Base-by-base conservation (phyloP, 2,113 vertebrate genomes). In the Gavialis gangeticus region DNA sequence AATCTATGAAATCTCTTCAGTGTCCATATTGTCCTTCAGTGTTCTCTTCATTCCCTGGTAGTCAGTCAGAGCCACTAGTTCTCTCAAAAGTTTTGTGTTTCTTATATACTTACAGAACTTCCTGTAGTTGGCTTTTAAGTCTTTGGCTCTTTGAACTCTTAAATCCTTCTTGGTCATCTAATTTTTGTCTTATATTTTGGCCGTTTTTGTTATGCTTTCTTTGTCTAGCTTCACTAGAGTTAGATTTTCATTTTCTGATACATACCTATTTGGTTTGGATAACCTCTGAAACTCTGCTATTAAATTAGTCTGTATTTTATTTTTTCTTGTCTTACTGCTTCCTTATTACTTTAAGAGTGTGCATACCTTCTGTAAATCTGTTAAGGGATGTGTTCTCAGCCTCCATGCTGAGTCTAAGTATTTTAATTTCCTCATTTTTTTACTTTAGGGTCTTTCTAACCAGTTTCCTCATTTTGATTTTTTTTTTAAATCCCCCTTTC, bases 371-470 rank as follows among this genome's bases (percentile, higher is more conserved):
- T 14, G 54, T 6, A 63, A 78, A 83, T 85, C 25, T 79, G 92
- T 64, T 91, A 75, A 15, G 66, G 9, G 8, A 3, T 58, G 34
- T 88, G 58, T 79, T 37, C 66, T 85, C 30, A 2, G 63, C 77
- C 84, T 85, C 75, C 88, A 94, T 92, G 94, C 90, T 97, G 95
- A 92, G 81, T 92, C 81, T 55, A 30, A 91, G 37, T 22, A 87
- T 93, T 73, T 83, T 64, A 90, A 84, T 92, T 96, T 92, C 95
- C 91, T 59, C 63, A 57, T 37, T 86, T 73, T 93, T 83, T 90
- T 9, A 66, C 81, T 78, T 59, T 75, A 92, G 90, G 83, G 76
- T 89, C 91, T 95, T 94, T 93, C 88, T 93, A 71, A 95, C 64
- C 66, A 2, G 84, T 91, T 96, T 88, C 46, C 89, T 66, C 81